Conservation (phyloP, 2,797 vertebrate genomes). For the Antennarius maculatus region DNA sequence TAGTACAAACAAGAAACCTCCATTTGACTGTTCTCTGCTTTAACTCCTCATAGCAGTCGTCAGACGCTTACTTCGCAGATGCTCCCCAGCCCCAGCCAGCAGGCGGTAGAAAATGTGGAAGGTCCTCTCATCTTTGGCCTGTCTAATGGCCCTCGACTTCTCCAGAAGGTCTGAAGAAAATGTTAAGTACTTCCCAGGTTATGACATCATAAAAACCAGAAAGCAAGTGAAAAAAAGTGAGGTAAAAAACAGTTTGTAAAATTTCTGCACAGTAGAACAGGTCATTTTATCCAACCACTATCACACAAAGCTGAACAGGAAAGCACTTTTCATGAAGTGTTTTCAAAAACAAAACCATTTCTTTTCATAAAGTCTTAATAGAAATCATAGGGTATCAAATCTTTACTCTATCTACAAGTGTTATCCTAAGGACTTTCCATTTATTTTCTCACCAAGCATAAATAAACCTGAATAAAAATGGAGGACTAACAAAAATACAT, state of each 20-base stretch:
- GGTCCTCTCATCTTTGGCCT: conserved; percentile 97
- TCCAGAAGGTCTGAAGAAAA: conserved; percentile 89
- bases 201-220: not conserved
- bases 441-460: conserved; percentile 13
- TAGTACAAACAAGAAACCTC: conserved; percentile 2
- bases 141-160: conserved; percentile 96
- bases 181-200: conserved; percentile 78
- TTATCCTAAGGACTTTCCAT: not conserved
- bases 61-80: conserved; percentile 90
- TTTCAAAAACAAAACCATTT: conserved; percentile 6
- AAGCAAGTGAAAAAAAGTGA: not conserved
- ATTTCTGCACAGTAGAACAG: not conserved
- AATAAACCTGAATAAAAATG: conserved; percentile 31
- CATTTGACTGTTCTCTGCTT: not conserved
- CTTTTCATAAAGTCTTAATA: not conserved
- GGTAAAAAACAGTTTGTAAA: not conserved
- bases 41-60: not conserved
- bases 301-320: not conserved
- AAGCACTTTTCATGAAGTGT: not conserved
- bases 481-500: conserved; percentile 15
- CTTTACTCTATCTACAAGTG: not conserved
- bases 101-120: conserved; percentile 98
- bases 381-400: conserved; percentile 5
- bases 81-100: conserved; percentile 93
- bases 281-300: not conserved